These are phyloP conservation scores for Gadus chalcogrammus DNA, from an alignment of 2,113 vertebrate genomes.

Conservation along the genomic window DNA sequence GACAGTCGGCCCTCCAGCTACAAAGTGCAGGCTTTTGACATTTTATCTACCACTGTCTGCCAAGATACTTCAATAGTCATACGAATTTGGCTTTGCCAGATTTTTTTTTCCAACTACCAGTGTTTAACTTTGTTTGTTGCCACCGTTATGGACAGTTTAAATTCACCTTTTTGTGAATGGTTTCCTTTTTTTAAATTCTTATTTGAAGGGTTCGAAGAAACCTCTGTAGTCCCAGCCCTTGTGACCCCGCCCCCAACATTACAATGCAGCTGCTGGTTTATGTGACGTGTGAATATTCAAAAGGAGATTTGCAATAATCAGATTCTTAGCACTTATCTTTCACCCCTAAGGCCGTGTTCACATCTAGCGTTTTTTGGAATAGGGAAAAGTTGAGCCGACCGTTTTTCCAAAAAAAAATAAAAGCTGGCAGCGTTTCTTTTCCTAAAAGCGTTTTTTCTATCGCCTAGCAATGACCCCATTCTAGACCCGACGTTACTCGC, in stretches of 20 bases:
- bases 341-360: conserved; percentile 18
- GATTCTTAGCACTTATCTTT: conserved; percentile 62
- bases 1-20: conserved; percentile 1
- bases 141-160: conserved; percentile 60
- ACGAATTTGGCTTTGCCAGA: conserved; percentile 29
- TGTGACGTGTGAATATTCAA: conserved; percentile 57
- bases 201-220: background rate
- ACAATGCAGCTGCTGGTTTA: conserved; percentile 61
- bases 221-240: background rate
- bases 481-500: no score
- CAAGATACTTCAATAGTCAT: conserved; percentile 40
- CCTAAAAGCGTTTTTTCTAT: no score
- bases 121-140: conserved; percentile 71
- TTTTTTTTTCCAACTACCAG: conserved; percentile 44
- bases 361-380: no score
- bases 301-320: conserved; percentile 66
- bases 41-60: conserved; percentile 30
- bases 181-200: background rate
- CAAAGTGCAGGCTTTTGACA: conserved; percentile 39
- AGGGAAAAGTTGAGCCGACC: no score
- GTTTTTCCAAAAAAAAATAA: no score
- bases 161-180: conserved; percentile 21
- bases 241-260: conserved; percentile 37
- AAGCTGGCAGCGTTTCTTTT: no score
- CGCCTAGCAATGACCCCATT: no score